These are phyloP conservation scores for Trialeurodes vaporariorum DNA, from an alignment of 1,140 invertebrate species.

Conservation along the genomic window DNA sequence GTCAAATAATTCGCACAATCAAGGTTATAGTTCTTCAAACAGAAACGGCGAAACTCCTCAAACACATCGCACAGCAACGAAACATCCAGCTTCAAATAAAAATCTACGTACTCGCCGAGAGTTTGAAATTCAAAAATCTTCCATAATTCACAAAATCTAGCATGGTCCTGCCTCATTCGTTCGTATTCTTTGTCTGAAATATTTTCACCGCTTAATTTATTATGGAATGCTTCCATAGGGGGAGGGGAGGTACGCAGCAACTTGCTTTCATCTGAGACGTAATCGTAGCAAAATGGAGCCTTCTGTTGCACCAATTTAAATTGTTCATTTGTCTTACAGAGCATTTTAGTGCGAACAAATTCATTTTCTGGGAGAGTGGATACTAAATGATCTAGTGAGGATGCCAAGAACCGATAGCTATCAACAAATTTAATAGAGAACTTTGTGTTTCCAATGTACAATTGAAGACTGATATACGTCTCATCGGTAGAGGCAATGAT, in stretches of 20 bases:
- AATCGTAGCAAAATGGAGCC: background rate
- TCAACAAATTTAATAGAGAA: too few relatives aligned
- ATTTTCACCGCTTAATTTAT: background rate
- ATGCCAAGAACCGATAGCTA: too few relatives aligned
- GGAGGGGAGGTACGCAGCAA: background rate
- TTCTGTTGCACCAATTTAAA: background rate
- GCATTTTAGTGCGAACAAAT: too few relatives aligned
- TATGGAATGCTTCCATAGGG: background rate
- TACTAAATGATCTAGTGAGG: too few relatives aligned
- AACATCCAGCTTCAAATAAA: constrained; percentile 7
- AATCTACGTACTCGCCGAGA: constrained; percentile 7
- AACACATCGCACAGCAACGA: constrained; percentile 2
- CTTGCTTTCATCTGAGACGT: background rate
- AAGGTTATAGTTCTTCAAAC: constrained; percentile 6
- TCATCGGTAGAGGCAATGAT: too few relatives aligned
- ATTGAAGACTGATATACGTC: too few relatives aligned
- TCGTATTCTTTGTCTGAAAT: background rate
- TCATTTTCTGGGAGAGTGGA: too few relatives aligned
- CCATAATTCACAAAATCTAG: constrained; percentile 4
- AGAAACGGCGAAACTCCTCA: background rate
- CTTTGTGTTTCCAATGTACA: too few relatives aligned
- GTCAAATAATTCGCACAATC: constrained; percentile 4
- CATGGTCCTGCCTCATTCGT: too few relatives aligned
- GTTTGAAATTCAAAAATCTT: background rate
- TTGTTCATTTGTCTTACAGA: background rate